These are phyloP conservation scores for Chromis chromis DNA, from an alignment of 2,797 vertebrate species.

Conservation along the genomic window DNA sequence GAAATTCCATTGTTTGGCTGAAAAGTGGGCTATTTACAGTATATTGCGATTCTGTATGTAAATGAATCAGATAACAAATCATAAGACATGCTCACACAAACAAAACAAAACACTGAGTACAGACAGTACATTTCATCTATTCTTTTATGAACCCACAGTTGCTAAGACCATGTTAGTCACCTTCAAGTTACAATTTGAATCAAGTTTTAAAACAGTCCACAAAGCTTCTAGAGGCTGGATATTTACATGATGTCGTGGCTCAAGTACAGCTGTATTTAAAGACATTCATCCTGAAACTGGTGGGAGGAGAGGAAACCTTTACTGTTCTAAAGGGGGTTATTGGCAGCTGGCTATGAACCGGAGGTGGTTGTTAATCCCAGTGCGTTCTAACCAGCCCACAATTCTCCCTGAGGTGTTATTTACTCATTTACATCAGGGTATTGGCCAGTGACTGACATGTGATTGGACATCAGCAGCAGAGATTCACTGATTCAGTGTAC, in stretches of 20 bases:
- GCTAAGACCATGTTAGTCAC: too few relatives aligned
- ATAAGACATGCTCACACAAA: neutral
- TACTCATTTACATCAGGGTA: neutral
- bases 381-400: neutral
- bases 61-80: too few relatives aligned
- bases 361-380: slow-evolving; percentile 3
- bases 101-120: neutral
- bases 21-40: too few relatives aligned
- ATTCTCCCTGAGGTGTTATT: slow-evolving; percentile 6
- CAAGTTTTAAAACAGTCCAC: too few relatives aligned
- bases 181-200: too few relatives aligned
- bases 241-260: neutral
- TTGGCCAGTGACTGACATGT: too few relatives aligned
- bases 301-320: neutral
- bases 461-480: neutral
- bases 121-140: neutral
- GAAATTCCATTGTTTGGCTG: too few relatives aligned
- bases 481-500: too few relatives aligned
- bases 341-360: neutral
- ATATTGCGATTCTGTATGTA: too few relatives aligned
- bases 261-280: neutral
- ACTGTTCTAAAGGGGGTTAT: neutral
- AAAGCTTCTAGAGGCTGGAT: neutral
- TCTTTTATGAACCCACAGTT: too few relatives aligned
- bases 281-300: neutral